Evolutionary conservation across 2,888 invertebrate species (phyloP).

Genomic region (Liopterus haemorrhoidalis): DNA sequence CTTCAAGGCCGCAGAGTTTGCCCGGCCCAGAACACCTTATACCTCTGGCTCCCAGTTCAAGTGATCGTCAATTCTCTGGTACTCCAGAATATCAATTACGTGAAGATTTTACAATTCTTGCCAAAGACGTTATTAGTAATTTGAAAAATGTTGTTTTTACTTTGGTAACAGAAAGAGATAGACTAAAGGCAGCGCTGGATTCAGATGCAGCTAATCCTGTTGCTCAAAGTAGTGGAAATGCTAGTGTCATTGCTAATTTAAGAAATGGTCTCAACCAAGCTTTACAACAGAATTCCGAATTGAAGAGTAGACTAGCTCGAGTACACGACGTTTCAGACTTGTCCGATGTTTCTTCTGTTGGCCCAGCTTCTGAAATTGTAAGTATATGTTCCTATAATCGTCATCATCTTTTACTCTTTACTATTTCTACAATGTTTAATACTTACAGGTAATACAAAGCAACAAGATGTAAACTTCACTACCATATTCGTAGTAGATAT

Average conservation of each 20-base stretch:
- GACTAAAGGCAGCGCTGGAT: constrained; percentile 58
- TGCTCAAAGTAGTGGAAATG: constrained; percentile 42
- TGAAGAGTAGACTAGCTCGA: constrained; percentile 56
- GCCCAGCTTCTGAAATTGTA: constrained; percentile 52
- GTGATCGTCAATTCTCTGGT: constrained; percentile 33
- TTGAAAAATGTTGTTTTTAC: constrained; percentile 47
- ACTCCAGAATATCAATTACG: constrained; percentile 33
- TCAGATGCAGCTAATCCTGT: constrained; percentile 42
- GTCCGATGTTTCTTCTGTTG: constrained; percentile 54
- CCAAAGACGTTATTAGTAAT: constrained; percentile 44
- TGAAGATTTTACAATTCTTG: constrained; percentile 18
- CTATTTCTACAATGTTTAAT: too few species aligned
- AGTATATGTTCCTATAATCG: too few species aligned
- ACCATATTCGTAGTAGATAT: too few species aligned
- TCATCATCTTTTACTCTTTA: too few species aligned
- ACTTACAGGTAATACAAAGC: too few species aligned
- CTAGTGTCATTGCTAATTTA: constrained; percentile 50
- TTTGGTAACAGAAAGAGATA: constrained; percentile 52
- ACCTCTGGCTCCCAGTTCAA: constrained; percentile 33
- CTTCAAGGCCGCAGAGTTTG: constrained; percentile 53
- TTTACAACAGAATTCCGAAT: constrained; percentile 69
- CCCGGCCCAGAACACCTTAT: constrained; percentile 50
- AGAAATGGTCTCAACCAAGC: constrained; percentile 59
- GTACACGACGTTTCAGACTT: constrained; percentile 61
- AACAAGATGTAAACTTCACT: too few species aligned